phyloP scores from a whole-genome alignment of 1,140 invertebrate genomes.

The Pogonus chalceus region DNA sequence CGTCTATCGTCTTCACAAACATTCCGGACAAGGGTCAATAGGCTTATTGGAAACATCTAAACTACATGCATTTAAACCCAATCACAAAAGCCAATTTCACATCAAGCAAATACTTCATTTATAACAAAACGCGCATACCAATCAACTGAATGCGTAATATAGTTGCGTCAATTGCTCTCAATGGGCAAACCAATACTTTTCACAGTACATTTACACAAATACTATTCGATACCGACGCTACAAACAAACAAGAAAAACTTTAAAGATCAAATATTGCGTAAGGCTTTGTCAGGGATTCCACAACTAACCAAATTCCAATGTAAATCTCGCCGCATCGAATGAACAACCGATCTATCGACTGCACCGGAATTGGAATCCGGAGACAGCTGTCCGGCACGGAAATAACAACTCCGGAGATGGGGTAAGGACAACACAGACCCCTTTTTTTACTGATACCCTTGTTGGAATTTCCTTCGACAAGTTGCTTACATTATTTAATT shows the following conservation, averaged over 20 bases:
- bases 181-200: neutral
- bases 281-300: neutral
- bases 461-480: too few species aligned
- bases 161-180: neutral
- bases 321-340: neutral
- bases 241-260: neutral
- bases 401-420: neutral
- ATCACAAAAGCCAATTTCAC: slow-evolving; percentile 3
- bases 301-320: slow-evolving; percentile 6
- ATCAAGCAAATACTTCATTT: neutral
- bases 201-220: neutral
- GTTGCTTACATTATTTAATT: too few species aligned
- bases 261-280: neutral
- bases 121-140: neutral
- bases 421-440: too few species aligned
- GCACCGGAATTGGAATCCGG: slow-evolving; percentile 3
- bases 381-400: slow-evolving; percentile 4
- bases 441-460: too few species aligned
- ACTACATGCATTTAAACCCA: slow-evolving; percentile 1
- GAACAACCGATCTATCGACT: neutral
- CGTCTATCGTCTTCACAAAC: neutral
- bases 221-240: too few species aligned
- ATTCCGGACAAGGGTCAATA: neutral
- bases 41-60: slow-evolving; percentile 2
- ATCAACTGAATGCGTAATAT: neutral